Base-by-base conservation (phyloP, 2,888 invertebrate genomes). In the Brachylomia viminalis region DNA sequence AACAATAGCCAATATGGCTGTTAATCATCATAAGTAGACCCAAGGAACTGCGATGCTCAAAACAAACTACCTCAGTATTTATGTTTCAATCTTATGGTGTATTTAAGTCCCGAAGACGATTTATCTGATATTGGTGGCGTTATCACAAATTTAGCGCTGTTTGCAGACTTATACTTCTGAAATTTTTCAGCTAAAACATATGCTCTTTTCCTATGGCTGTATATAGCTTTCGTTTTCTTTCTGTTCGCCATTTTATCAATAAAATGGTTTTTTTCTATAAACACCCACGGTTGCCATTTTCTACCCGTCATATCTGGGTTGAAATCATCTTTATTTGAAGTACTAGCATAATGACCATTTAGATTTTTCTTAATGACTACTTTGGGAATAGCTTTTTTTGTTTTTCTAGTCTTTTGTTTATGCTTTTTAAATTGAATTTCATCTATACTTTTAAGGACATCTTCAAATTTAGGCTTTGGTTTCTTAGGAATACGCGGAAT, bases 281-380 rank as follows among this genome's bases (percentile, higher is more conserved):
- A 96, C 30, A 97, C 97, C 95, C 96, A 96, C 0, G 97, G 97
- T 89, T 97, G 97, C 97, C 97, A 97, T 86, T 96, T 97, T 77
- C 95, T 93, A 11, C 96, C 96, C 2, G 96, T 96, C 82, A 96
- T 89, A 83, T 96, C 97, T 33, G 96, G 96, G 87, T 95, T 95
- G 76, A 90, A 95, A 56, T 89, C 86, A 66, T 93, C 86, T 81
- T 92, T 93, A 77, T 91, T 88, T 72, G 92, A 86, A 56, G 93
- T 93, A 86, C 96, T 97, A 49, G 97, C 93, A 86, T 96, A 97
- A 87, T 96, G 97, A 64, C 97, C 97, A 85, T 95, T 94, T 86
- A 92, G 90, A 80, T 90, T 94, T 92, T 96, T 96, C 87, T 97
- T 97, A 83, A 97, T 97, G 56, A 97, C 93, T 88, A 97, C 95